phyloP scores from a whole-genome alignment of 2,797 vertebrate species.

The Chromobotia macracanthus region DNA sequence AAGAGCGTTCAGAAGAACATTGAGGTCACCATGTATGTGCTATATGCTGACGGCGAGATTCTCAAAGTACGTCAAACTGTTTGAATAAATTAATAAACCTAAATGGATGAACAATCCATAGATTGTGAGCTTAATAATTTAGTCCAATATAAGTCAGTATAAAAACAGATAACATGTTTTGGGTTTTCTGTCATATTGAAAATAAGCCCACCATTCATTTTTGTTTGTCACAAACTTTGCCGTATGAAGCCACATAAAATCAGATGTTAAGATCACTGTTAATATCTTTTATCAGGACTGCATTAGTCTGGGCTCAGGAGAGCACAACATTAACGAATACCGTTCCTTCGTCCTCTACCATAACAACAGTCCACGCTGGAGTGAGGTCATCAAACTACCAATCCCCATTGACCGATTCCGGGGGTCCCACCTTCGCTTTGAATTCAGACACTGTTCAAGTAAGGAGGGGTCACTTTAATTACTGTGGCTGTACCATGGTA shows the following conservation, averaged over 20 bases:
- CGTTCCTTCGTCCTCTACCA: slow-evolving; percentile 98
- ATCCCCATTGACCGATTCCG: slow-evolving; percentile 97
- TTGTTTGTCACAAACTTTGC: neutral
- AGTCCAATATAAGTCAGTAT: too few species aligned
- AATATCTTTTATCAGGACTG: slow-evolving; percentile 82
- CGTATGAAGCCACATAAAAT: slow-evolving; percentile 24
- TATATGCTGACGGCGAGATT: slow-evolving; percentile 95
- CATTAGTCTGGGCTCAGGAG: slow-evolving; percentile 94
- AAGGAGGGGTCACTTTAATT: slow-evolving; percentile 64
- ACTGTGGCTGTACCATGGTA: neutral
- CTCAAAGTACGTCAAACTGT: slow-evolving; percentile 82
- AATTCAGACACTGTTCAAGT: slow-evolving; percentile 99
- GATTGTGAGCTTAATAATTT: too few species aligned
- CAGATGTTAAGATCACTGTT: neutral
- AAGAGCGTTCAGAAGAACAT: slow-evolving; percentile 99
- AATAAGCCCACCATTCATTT: neutral
- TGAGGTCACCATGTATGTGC: slow-evolving; percentile 95
- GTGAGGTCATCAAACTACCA: slow-evolving; percentile 95
- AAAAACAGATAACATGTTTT: too few species aligned
- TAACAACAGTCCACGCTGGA: slow-evolving; percentile 98
- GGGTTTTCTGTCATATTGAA: slow-evolving; percentile 14
- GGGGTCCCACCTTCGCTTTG: slow-evolving; percentile 97
- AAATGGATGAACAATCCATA: neutral
- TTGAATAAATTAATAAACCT: neutral
- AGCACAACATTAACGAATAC: slow-evolving; percentile 88